Evolutionary conservation across 2,888 invertebrate genomes (phyloP), one percentile per base, ranked within the genome.

Genomic region (Cabera pusaria): DNA sequence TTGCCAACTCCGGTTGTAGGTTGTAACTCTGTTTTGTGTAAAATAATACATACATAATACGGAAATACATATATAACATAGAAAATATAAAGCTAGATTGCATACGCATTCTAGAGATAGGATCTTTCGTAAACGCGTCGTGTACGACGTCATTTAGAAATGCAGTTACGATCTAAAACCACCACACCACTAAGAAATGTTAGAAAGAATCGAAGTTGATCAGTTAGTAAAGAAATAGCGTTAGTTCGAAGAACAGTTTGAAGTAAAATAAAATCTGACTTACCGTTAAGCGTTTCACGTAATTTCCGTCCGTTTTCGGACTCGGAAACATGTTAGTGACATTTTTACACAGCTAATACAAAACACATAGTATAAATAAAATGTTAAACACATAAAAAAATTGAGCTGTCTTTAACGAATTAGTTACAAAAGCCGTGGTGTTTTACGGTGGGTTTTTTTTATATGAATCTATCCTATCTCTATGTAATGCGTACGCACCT

Each of bases 21-120:
- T 84, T 88, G 89, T 88, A 88, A 51, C 85, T 88, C 89, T 88
- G 86, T 75, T 69, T 51, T 52, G 60, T 61, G 46, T 58, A 53
- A 70, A 52, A 62, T 48, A 52, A 59, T 68, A 67, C 56, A 61
- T 68, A 64, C 53, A 62, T 54, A 59, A 42, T 39, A 44, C 19
- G 46, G 35, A 49, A 33, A 51, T 39, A 14, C 14, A 40, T 52
- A 68, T 62, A 68, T 58, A 66, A 44, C 4, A 59, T 53, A 62
- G 33, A 55, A 52, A 55, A 27, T 29, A 55, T 39, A 58, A 59
- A 64, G 66, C 47, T 52, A 63, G 64, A 44, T 63, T 61, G 60
- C 60, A 72, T 80, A 81, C 81, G 82, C 85, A 81, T 74, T 58
- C 50, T 64, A 87, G 84, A 88, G 87, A 88, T 87, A 87, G 89